Evolutionary conservation across 2,113 vertebrate species (phyloP).

Genomic region (Bubo blakistoni): DNA sequence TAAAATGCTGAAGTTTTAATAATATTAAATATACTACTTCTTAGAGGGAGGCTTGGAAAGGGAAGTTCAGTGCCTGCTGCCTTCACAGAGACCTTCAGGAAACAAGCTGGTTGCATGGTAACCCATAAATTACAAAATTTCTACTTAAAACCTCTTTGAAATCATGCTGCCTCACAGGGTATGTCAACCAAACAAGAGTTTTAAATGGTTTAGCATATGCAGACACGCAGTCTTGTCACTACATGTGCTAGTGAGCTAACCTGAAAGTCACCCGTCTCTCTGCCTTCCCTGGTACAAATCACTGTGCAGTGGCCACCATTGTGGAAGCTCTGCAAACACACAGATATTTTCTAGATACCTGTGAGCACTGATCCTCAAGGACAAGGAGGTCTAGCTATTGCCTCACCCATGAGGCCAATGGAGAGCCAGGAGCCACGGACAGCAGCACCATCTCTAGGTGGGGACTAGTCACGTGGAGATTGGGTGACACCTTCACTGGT

Average conservation of each 20-base stretch:
- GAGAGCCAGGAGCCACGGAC: neutral
- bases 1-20: neutral
- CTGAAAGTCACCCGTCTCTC: neutral
- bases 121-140: neutral
- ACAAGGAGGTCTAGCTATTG: neutral
- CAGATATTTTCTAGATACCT: neutral
- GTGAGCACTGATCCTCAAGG: neutral
- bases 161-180: neutral
- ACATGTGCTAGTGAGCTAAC: neutral
- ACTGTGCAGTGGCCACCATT: neutral
- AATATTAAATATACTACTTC: neutral
- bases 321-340: neutral
- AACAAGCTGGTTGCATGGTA: neutral
- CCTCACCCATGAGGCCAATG: neutral
- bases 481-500: neutral
- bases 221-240: neutral
- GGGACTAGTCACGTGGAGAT: neutral
- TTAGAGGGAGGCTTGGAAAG: neutral
- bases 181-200: neutral
- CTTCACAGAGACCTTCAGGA: neutral
- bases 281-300: neutral
- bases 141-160: neutral
- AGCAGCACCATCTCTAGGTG: neutral
- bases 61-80: neutral
- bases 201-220: neutral